These are phyloP conservation scores for Unio delphinus DNA, from an alignment of 2,888 invertebrate species.

Conservation along the genomic window DNA sequence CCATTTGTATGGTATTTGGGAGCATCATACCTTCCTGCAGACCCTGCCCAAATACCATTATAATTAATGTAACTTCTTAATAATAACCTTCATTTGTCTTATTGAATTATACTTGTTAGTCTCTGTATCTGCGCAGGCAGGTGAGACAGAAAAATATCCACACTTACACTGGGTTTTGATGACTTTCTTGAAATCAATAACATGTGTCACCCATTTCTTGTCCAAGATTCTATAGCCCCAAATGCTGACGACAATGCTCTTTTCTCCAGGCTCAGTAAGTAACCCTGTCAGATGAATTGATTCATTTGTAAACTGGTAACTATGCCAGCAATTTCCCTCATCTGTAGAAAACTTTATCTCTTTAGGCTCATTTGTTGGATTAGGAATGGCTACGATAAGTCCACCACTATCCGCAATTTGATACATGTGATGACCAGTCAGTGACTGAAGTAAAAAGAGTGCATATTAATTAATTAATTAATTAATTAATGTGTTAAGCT, in stretches of 20 bases:
- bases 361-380: constrained; percentile 36
- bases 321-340: constrained; percentile 70
- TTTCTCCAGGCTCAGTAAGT: constrained; percentile 68
- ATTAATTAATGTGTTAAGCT: too few species aligned
- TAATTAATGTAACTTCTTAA: too few species aligned
- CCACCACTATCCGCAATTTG: constrained; percentile 70
- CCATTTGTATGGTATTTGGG: too few species aligned
- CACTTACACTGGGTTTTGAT: constrained; percentile 60
- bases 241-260: constrained; percentile 63
- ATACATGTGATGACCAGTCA: constrained; percentile 68
- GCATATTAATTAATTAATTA: too few species aligned
- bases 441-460: constrained; percentile 48
- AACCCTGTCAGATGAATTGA: constrained; percentile 56
- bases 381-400: constrained; percentile 65
- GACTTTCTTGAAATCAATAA: constrained; percentile 65
- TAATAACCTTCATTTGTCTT: too few species aligned
- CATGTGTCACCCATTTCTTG: constrained; percentile 61
- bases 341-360: constrained; percentile 68
- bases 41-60: too few species aligned
- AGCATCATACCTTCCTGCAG: too few species aligned
- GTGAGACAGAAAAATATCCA: neutral
- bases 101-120: neutral
- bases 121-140: neutral
- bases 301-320: constrained; percentile 63
- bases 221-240: constrained; percentile 65